phyloP scores from a whole-genome alignment of 1,140 invertebrate species.

The Drosophila nikananu region DNA sequence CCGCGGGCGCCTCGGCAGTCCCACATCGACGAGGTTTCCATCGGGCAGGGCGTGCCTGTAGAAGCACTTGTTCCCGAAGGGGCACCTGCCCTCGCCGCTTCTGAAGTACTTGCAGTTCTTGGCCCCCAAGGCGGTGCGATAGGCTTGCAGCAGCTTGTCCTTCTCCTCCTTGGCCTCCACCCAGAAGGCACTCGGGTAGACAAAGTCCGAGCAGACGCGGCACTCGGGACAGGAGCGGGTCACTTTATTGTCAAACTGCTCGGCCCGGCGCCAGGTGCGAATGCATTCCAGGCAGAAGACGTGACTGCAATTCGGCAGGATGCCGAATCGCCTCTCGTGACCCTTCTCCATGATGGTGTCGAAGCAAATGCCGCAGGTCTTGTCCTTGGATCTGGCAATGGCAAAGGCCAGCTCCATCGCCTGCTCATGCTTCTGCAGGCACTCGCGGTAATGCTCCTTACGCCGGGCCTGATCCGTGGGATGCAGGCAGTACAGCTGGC shows the following conservation, averaged over 20 bases:
- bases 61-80: conserved; percentile 97
- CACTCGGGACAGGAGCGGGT: conserved; percentile 94
- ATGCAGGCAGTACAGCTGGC: conserved; percentile 90
- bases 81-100: conserved; percentile 92
- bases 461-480: conserved; percentile 90
- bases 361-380: conserved; percentile 95
- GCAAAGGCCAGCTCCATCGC: conserved; percentile 96
- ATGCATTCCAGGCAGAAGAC: conserved; percentile 95
- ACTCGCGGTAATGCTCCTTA: conserved; percentile 90
- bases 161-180: conserved; percentile 95
- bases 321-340: conserved; percentile 93
- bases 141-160: conserved; percentile 92
- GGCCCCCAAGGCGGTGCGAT: conserved; percentile 91
- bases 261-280: conserved; percentile 93
- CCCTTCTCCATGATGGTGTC: conserved; percentile 93
- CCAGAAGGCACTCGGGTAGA: conserved; percentile 95
- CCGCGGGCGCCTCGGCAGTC: conserved; percentile 86
- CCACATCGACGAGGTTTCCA: conserved; percentile 91
- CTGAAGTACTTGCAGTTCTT: conserved; percentile 96
- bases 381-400: conserved; percentile 92
- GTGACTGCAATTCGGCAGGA: conserved; percentile 95
- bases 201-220: conserved; percentile 93
- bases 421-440: conserved; percentile 91
- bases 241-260: conserved; percentile 94
- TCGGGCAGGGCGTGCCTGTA: conserved; percentile 94